Base-by-base conservation (phyloP, 2,797 vertebrate genomes). In the Pagetopsis macropterus region DNA sequence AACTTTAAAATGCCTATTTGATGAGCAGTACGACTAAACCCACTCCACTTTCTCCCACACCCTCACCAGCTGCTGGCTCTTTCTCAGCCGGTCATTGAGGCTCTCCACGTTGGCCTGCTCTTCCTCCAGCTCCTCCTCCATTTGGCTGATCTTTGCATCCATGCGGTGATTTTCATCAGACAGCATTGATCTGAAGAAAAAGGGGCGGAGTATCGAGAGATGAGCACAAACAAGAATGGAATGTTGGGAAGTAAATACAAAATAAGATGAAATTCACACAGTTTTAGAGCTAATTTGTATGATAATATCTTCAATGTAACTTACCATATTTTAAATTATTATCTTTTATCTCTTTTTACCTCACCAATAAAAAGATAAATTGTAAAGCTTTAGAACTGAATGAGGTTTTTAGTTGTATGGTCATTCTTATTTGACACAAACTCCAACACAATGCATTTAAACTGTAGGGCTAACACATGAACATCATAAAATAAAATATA, bases 91-190 rank as follows among this genome's bases (percentile, higher is more conserved):
- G 57, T 99, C 98, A 0, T 95, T 96, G 84, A 99, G 95, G 70
- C 91, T 90, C 72, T 99, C 97, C 84, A 93, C 89, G 83, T 95
- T 97, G 90, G 93, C 49, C 82, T 99, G 98, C 78, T 99, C 98
- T 79, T 99, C 98, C 76, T 99, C 98, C 81, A 99, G 92, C 83
- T 99, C 98, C 87, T 99, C 98, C 87, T 99, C 97, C 84, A 99
- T 87, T 48, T 97, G 97, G 10, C 93, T 75, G 48, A 99, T 96
- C 89, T 96, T 96, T 0, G 94, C 87, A 41, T 99, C 98, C 85
- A 99, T 90, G 4, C 96, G 97, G 0, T 98, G 95, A 65, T 97
- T 98, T 56, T 99, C 98, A 0, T 99, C 98, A 27, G 95, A 94
- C 46, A 96, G 92, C 11, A 96, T 81, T 0, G 94, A 96, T 84